These are phyloP conservation scores for Noctua janthina DNA, from an alignment of 2,888 invertebrate species.

Conservation along the genomic window DNA sequence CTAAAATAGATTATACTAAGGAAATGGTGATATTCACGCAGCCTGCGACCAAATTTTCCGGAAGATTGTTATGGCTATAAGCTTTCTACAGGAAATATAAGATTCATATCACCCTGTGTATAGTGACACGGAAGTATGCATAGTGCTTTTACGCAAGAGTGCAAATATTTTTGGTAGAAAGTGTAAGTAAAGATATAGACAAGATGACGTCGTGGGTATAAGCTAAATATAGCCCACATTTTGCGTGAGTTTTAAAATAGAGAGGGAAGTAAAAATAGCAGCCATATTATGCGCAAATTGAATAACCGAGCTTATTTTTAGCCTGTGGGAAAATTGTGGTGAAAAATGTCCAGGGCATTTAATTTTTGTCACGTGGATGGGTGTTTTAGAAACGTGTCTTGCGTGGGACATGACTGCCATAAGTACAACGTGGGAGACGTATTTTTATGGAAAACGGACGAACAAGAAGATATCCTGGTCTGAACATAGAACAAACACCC, in stretches of 20 bases:
- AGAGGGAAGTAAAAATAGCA: slow-evolving; percentile 3
- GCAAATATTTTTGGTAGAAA: slow-evolving; percentile 38
- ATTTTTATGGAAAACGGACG: not conserved
- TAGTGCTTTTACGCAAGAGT: slow-evolving; percentile 44
- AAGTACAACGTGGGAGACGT: not conserved
- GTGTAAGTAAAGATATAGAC: slow-evolving; percentile 11
- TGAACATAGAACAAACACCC: not conserved
- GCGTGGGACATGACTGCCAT: not conserved
- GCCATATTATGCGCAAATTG: not conserved
- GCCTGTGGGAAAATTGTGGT: not conserved
- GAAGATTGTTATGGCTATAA: slow-evolving; percentile 68
- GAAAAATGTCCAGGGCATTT: not conserved
- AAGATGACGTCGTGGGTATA: not conserved
- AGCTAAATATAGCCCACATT: not conserved
- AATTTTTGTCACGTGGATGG: not conserved
- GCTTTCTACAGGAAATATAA: slow-evolving; percentile 68
- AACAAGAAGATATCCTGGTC: not conserved
- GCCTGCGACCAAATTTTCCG: slow-evolving; percentile 68
- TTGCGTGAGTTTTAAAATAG: not conserved
- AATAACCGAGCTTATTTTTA: slow-evolving; percentile 3
- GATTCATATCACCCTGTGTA: slow-evolving; percentile 63
- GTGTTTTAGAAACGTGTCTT: not conserved
- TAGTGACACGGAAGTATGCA: slow-evolving; percentile 34
- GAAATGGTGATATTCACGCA: slow-evolving; percentile 71
- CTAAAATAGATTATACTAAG: slow-evolving; percentile 73